These are phyloP conservation scores for Leptonema lineaticorne DNA, from an alignment of 1,140 invertebrate genomes.

Conservation along the genomic window DNA sequence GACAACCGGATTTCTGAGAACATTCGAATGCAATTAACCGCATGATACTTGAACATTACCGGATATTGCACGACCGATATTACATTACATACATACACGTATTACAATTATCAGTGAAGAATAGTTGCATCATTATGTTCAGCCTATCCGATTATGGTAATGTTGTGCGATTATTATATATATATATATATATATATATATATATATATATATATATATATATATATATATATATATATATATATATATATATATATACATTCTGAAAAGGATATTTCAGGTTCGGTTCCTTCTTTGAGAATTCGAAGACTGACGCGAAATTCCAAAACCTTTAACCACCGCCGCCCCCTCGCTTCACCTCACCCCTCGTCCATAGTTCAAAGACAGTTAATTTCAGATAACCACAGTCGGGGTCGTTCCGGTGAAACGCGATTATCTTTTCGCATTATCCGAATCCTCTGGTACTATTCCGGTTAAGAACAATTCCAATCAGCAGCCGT, in stretches of 20 bases:
- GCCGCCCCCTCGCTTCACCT: background rate
- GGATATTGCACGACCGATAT: no score
- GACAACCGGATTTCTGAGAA: no score
- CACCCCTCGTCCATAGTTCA: background rate
- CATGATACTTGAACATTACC: no score
- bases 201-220: background rate
- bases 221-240: background rate
- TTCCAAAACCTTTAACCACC: background rate
- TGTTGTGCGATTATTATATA: background rate
- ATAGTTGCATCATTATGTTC: background rate
- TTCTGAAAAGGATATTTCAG: background rate
- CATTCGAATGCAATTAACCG: no score
- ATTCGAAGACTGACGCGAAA: no score
- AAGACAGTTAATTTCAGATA: conserved; percentile 14
- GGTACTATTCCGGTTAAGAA: background rate
- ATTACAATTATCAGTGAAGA: no score
- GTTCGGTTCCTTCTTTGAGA: no score
- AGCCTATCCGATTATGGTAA: background rate
- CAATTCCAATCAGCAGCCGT: conserved; percentile 11
- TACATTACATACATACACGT: no score
- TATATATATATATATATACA: background rate
- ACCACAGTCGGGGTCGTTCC: background rate
- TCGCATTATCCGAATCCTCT: conserved; percentile 6
- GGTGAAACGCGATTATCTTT: background rate
- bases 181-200: background rate